phyloP scores from a whole-genome alignment of 2,888 invertebrate species.

The Holacanthella duospinosa region DNA sequence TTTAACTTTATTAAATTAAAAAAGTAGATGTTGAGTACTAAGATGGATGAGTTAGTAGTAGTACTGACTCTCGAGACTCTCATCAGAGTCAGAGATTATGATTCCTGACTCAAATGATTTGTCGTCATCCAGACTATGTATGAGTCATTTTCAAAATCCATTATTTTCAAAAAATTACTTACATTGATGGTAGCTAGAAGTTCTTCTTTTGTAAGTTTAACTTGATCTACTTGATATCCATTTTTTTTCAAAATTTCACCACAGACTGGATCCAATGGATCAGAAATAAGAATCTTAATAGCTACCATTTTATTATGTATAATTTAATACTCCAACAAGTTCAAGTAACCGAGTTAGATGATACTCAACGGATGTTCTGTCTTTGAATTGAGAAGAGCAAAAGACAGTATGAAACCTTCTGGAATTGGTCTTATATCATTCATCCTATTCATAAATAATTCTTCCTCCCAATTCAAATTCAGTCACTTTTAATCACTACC shows the following conservation, averaged over 20 bases:
- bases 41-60: no score
- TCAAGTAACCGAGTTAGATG: neutral
- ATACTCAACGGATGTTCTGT: neutral
- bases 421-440: neutral
- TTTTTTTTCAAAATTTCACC: slow-evolving; percentile 64
- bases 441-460: no score
- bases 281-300: slow-evolving; percentile 63
- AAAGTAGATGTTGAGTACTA: no score
- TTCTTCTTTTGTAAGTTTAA: slow-evolving; percentile 66
- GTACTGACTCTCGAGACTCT: no score
- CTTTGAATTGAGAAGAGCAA: neutral
- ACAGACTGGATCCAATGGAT: slow-evolving; percentile 81
- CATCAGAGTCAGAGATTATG: no score
- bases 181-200: slow-evolving; percentile 74
- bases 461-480: no score
- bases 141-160: neutral
- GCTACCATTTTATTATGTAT: slow-evolving; percentile 19
- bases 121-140: neutral
- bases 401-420: neutral
- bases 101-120: neutral
- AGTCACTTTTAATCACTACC: no score
- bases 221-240: slow-evolving; percentile 67
- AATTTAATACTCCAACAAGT: no score
- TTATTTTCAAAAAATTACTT: no score
- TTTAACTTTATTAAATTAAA: neutral